These are phyloP conservation scores for Drosophila testacea DNA, from an alignment of 2,888 invertebrate genomes.

Conservation along the genomic window DNA sequence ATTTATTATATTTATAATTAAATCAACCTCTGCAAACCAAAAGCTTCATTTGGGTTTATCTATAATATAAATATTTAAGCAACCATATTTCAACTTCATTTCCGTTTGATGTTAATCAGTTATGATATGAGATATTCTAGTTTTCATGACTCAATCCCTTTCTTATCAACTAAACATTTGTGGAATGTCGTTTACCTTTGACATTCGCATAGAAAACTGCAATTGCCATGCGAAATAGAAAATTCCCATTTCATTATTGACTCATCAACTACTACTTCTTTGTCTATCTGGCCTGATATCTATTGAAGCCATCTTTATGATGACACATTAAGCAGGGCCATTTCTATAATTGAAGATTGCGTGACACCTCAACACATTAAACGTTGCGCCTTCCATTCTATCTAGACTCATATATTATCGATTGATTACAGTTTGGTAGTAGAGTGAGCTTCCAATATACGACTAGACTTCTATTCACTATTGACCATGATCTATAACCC, in stretches of 20 bases:
- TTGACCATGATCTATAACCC: conserved; percentile 40
- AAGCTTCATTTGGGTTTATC: neutral
- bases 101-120: conserved; percentile 5
- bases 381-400: conserved; percentile 17
- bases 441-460: neutral
- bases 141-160: conserved; percentile 7
- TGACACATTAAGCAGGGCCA: conserved; percentile 51
- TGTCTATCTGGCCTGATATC: conserved; percentile 25
- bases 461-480: conserved; percentile 1
- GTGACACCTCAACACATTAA: conserved; percentile 34
- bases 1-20: neutral
- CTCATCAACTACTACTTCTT: conserved; percentile 24
- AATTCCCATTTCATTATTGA: conserved; percentile 28
- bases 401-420: conserved; percentile 27
- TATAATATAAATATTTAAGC: neutral
- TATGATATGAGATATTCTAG: conserved; percentile 2
- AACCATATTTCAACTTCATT: neutral
- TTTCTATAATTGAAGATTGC: conserved; percentile 49
- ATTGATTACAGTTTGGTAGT: conserved; percentile 9
- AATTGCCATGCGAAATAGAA: conserved; percentile 27
- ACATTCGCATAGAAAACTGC: conserved; percentile 9
- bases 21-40: neutral
- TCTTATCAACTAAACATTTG: neutral
- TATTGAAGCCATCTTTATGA: conserved; percentile 38
- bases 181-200: conserved; percentile 33